Conservation (phyloP, 2,888 invertebrate species). For the Athrips mouffetella region DNA sequence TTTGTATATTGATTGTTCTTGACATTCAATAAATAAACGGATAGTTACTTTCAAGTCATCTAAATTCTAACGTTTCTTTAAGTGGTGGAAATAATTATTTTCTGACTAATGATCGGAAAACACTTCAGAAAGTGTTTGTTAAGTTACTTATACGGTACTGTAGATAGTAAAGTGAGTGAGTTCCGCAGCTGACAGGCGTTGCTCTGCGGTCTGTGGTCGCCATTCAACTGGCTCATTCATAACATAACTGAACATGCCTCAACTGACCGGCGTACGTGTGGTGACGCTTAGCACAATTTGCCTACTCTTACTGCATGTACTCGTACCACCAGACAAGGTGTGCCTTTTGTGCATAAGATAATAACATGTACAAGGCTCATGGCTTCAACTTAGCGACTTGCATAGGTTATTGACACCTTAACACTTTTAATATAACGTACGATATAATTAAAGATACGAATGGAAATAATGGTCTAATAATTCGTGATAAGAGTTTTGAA, state of each 20-base stretch:
- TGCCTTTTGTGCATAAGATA: conserved; percentile 18
- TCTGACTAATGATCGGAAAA: not conserved
- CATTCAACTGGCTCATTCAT: conserved; percentile 53
- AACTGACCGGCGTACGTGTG: conserved; percentile 38
- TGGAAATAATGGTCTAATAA: conserved; percentile 11
- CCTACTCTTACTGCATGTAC: conserved; percentile 26
- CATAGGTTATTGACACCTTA: not conserved
- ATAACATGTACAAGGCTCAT: too few species aligned
- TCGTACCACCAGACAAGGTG: conserved; percentile 14
- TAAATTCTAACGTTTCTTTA: too few species aligned
- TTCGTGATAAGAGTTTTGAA: conserved; percentile 34
- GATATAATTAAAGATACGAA: conserved; percentile 13
- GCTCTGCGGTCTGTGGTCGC: conserved; percentile 52
- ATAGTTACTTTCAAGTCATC: too few species aligned
- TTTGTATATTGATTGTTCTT: conserved; percentile 18
- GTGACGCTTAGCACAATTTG: conserved; percentile 46
- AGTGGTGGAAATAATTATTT: not conserved
- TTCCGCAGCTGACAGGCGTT: conserved; percentile 22
- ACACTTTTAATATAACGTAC: conserved; percentile 9
- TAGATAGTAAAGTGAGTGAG: not conserved
- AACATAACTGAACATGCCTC: conserved; percentile 41
- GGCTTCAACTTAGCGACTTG: too few species aligned
- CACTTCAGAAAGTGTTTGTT: conserved; percentile 4
- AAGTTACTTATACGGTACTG: not conserved
- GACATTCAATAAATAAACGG: not conserved